Evolutionary conservation across 2,113 vertebrate genomes (phyloP).

Genomic region (Sorex araneus): DNA sequence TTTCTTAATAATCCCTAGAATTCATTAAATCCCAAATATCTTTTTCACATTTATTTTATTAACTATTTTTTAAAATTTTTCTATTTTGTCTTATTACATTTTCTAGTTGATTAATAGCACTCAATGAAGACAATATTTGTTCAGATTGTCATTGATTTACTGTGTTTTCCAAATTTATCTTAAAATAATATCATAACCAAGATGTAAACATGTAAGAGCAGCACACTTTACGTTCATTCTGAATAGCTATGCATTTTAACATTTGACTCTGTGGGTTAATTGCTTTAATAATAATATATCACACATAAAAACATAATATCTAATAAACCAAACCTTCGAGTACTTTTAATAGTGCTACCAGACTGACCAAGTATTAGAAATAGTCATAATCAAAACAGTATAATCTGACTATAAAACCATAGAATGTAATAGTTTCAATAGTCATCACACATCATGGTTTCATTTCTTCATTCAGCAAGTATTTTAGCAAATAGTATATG

Average conservation of each 20-base stretch:
- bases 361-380: slow-evolving; percentile 14
- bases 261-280: background rate
- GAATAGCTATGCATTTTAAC: background rate
- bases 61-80: background rate
- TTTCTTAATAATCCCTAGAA: no score
- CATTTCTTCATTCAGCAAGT: slow-evolving; percentile 4
- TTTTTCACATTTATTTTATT: background rate
- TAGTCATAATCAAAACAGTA: background rate
- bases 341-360: background rate
- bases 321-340: background rate
- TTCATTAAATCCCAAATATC: no score
- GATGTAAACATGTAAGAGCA: background rate
- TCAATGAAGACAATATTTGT: background rate
- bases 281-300: background rate
- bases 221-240: background rate
- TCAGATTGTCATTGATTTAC: background rate
- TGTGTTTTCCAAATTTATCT: background rate
- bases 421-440: background rate
- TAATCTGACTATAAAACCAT: background rate
- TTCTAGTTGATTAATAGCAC: background rate
- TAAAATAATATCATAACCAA: slow-evolving; percentile 21
- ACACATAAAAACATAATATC: no score
- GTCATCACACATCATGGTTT: background rate
- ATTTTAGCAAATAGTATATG: background rate
- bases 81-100: background rate